Percentiles rank a stretch among this genome's conserved stretches.
Evolutionary conservation across 2,797 vertebrate species (phyloP).

Genomic region (Eupleurogrammus muticus): DNA sequence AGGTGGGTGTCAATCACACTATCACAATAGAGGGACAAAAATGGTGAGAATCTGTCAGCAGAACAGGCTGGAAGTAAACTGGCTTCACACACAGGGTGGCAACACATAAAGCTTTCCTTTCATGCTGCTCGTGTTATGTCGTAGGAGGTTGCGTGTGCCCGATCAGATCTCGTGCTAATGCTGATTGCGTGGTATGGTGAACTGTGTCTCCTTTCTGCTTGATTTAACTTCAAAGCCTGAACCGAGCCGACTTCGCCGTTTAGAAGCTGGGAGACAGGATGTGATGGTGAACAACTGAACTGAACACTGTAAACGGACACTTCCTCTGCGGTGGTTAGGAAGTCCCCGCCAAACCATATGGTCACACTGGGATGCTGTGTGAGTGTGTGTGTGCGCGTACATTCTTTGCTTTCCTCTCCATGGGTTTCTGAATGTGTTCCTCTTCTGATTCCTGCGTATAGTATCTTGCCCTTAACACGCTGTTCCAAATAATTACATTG

Average conservation of each 20-base stretch:
- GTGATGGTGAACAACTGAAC: conserved; percentile 72
- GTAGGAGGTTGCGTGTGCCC: conserved; percentile 33
- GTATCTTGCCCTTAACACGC: conserved; percentile 42
- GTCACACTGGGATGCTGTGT: conserved; percentile 64
- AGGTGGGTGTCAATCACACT: conserved; percentile 65
- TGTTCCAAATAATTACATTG: conserved; percentile 74
- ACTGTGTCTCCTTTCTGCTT: conserved; percentile 71
- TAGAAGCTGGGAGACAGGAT: conserved; percentile 67
- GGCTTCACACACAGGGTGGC: conserved; percentile 6
- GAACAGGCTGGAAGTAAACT: conserved; percentile 1
- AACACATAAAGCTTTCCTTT: conserved; percentile 24
- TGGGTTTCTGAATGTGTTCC: conserved; percentile 38
- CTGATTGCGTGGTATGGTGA: conserved; percentile 64
- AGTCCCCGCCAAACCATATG: conserved; percentile 77
- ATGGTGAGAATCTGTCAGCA: conserved; percentile 15
- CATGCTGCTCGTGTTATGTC: conserved; percentile 28
- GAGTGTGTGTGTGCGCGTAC: conserved; percentile 4
- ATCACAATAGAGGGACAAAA: neutral
- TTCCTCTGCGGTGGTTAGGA: conserved; percentile 74
- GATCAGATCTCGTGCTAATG: conserved; percentile 51
- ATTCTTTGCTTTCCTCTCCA: conserved; percentile 47
- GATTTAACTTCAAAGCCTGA: conserved; percentile 73
- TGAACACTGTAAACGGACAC: conserved; percentile 76
- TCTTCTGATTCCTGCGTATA: conserved; percentile 35
- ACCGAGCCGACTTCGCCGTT: conserved; percentile 50